A percentile compares a stretch with the other conserved stretches of the same genome.
Evolutionary conservation across 2,113 vertebrate genomes (phyloP).

Genomic region (Solea senegalensis): DNA sequence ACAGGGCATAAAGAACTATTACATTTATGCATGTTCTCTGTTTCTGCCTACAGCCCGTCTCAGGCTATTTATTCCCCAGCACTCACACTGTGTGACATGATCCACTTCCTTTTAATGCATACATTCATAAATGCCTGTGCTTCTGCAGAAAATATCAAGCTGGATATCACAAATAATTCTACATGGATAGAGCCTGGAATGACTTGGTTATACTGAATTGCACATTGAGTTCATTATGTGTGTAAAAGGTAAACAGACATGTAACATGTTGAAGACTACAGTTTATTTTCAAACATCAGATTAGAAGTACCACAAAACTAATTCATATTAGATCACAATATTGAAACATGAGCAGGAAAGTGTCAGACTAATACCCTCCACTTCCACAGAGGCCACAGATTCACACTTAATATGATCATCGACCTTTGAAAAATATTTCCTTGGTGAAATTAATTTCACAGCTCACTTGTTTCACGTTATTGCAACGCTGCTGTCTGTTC

Average conservation of each 20-base stretch:
- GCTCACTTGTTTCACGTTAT: constrained; percentile 35
- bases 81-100: not conserved
- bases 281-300: not conserved
- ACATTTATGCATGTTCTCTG: not conserved
- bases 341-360: not conserved
- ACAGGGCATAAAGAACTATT: not conserved
- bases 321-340: not conserved
- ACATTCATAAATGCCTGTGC: not conserved
- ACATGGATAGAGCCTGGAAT: no score
- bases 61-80: no score
- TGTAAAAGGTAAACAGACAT: no score
- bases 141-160: not conserved
- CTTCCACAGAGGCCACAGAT: not conserved
- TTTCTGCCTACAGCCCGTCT: not conserved
- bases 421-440: not conserved
- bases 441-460: constrained; percentile 28
- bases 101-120: not conserved
- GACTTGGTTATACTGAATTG: no score
- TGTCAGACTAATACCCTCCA: not conserved
- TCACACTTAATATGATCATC: not conserved
- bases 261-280: no score
- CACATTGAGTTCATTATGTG: no score
- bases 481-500: constrained; percentile 9
- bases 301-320: not conserved
- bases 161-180: no score